Evolutionary conservation across 1,140 invertebrate species (phyloP), one percentile per base, ranked within the genome.

Genomic region (Agrypnia vestita): DNA sequence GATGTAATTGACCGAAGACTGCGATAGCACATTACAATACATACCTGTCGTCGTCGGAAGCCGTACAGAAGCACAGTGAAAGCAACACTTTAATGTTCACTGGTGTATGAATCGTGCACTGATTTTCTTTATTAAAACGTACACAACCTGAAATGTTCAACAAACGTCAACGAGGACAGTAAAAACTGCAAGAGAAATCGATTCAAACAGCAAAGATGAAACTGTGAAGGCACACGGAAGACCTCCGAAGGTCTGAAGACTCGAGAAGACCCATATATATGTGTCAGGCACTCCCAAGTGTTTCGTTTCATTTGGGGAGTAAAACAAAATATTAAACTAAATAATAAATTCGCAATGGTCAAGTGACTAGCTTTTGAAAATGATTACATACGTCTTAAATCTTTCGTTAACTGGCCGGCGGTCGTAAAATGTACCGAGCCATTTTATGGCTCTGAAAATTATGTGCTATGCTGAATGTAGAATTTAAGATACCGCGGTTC

Each of bases 51-150:
- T 71, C 67, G 17, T 51, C 1, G 46, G 67, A 71, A 71, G 67
- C 67, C 67, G 67, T 71, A 69, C 17, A 71, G 47, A 51, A 49
- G 67, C 61, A 25, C 61, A n/a, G 21, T 64, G 25, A 64, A 25
- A 43, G 19, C 19, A 35, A 13, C 62, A 67, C 62, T 67, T 67
- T 44, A 12, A 67, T 19, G 17, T 59, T 21, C 15, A 59, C 55
- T 59, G 25, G 6, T 35, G 55, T 59, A n/a, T 21, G 15, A 59
- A 21, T 59, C 17, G 15, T 67, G 62, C 62, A 47, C 62, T 56
- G n/a, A 56, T 56, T 13, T 35, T 35, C 25, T 35, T 35, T 35
- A 35, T 6, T 35, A 35, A 35, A 35, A 1, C 25, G 25, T 35
- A 35, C 25, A 35, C 25, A 35, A 35, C 25, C 25, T 35, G 25